Conservation (phyloP, 1,140 invertebrate genomes). For the Agrypnia vestita region DNA sequence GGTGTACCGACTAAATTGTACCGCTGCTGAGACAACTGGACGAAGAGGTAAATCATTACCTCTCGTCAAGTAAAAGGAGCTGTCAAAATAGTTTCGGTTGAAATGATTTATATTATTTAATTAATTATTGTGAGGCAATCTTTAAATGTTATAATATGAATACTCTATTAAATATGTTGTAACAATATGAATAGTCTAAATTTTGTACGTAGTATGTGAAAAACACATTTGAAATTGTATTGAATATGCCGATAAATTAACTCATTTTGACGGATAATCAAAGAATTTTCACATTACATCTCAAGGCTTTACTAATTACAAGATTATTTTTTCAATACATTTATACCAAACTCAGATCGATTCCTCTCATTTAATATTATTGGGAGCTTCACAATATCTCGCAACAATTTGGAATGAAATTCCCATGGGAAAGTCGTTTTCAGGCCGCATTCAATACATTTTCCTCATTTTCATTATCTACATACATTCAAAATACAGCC, state of each 20-base stretch:
- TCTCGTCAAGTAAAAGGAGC: no score
- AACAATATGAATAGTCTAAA: no score
- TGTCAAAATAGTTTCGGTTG: no score
- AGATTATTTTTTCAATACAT: background rate
- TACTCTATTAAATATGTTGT: no score
- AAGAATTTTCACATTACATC: no score
- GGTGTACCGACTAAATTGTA: background rate
- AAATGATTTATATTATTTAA: no score
- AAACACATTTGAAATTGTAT: no score
- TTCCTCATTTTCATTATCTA: background rate
- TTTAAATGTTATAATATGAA: no score
- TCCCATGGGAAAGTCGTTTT: background rate
- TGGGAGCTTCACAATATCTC: background rate
- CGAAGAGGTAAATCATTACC: conserved; percentile 9
- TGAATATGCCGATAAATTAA: background rate
- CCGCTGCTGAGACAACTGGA: background rate
- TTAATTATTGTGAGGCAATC: no score
- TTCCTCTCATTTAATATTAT: background rate
- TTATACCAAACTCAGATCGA: background rate
- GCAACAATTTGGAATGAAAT: background rate
- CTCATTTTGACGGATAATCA: background rate
- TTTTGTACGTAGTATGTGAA: no score
- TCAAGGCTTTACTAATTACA: background rate
- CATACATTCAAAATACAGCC: no score
- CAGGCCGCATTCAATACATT: background rate